phyloP scores from a whole-genome alignment of 2,113 vertebrate species.

The Equus quagga region DNA sequence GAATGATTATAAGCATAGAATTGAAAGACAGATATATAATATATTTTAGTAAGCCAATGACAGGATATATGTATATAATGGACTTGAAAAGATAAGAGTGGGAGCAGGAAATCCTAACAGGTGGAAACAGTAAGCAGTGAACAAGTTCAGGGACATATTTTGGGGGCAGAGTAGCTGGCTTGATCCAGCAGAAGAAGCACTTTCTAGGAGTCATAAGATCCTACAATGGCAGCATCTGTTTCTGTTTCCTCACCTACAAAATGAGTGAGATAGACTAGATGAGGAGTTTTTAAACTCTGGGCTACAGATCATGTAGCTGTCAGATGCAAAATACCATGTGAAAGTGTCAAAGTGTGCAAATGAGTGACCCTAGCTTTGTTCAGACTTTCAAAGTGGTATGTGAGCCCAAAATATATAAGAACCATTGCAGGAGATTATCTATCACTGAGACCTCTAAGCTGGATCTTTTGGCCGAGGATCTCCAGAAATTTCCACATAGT shows the following conservation, averaged over 20 bases:
- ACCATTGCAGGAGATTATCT: no score
- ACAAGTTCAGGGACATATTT: background rate
- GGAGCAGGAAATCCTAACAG: background rate
- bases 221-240: background rate
- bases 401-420: background rate
- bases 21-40: background rate
- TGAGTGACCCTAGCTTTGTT: background rate
- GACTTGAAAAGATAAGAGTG: background rate
- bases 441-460: background rate
- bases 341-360: background rate
- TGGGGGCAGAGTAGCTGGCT: background rate
- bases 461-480: background rate
- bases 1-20: background rate
- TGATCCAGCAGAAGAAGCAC: background rate
- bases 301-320: background rate
- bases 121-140: background rate
- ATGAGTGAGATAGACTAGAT: background rate
- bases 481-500: background rate
- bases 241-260: background rate
- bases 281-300: background rate
- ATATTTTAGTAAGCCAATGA: background rate
- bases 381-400: background rate
- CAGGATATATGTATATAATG: background rate
- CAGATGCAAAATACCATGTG: background rate
- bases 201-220: background rate